Conservation (phyloP, 2,888 invertebrate species). For the Crepidodera aurea region DNA sequence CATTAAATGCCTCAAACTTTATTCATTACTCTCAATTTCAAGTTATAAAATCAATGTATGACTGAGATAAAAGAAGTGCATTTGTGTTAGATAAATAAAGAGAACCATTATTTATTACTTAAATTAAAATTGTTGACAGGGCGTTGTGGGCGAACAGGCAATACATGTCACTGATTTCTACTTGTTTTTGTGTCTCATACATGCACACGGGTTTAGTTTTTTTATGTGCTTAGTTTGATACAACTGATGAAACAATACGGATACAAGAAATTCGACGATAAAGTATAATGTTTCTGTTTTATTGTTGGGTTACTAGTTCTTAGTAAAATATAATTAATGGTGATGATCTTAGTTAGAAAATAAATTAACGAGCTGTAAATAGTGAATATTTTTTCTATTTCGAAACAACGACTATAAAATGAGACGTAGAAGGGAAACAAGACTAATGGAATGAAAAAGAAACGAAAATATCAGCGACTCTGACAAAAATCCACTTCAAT, state of each 20-base stretch:
- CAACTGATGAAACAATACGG: constrained; percentile 6
- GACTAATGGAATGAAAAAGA: too few species aligned
- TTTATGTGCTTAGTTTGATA: not conserved
- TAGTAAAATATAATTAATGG: constrained; percentile 9
- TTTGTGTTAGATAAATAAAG: constrained; percentile 21
- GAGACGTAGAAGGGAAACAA: too few species aligned
- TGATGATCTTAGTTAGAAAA: not conserved
- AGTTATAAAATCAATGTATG: too few species aligned
- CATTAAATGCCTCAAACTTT: too few species aligned
- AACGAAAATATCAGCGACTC: too few species aligned
- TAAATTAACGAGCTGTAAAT: not conserved
- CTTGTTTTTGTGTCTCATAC: constrained; percentile 18
- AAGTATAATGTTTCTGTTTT: constrained; percentile 11
- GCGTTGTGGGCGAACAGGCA: constrained; percentile 33
- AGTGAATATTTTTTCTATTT: too few species aligned
- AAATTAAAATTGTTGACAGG: constrained; percentile 26
- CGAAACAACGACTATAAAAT: too few species aligned
- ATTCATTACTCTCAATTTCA: too few species aligned
- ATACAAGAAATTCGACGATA: constrained; percentile 16
- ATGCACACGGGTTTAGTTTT: constrained; percentile 12
- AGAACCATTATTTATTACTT: constrained; percentile 23
- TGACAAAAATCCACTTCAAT: too few species aligned
- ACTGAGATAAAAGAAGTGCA: constrained; percentile 6
- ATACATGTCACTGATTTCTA: constrained; percentile 25
- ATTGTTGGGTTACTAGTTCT: not conserved